These are phyloP conservation scores for Latrodectus hesperus DNA, from an alignment of 2,888 invertebrate genomes.

Conservation along the genomic window DNA sequence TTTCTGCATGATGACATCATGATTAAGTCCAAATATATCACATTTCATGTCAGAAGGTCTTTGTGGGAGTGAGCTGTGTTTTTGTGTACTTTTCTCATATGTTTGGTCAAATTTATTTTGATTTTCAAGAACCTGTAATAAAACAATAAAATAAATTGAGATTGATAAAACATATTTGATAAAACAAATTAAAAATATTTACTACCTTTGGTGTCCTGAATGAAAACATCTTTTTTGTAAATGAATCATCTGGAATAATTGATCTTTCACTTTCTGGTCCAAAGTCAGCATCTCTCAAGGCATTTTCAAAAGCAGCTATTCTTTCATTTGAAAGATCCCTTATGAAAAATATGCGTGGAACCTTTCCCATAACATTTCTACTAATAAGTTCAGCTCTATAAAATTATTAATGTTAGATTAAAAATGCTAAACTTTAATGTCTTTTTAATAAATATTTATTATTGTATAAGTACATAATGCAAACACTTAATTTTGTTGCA, in stretches of 20 bases:
- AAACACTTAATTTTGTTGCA: not conserved
- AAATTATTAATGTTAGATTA: not conserved
- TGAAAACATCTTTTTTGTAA: constrained; percentile 23
- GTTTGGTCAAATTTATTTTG: not conserved
- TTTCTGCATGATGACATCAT: constrained; percentile 41
- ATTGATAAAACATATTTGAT: not conserved
- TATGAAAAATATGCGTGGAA: constrained; percentile 46
- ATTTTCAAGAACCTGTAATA: not conserved
- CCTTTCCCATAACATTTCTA: constrained; percentile 56
- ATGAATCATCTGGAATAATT: constrained; percentile 36
- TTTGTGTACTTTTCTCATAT: not conserved
- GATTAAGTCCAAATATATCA: constrained; percentile 53
- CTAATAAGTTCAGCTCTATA: constrained; percentile 60
- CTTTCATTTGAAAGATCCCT: constrained; percentile 51
- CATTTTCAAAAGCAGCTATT: constrained; percentile 50
- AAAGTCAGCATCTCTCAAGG: constrained; percentile 29
- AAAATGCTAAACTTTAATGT: not conserved
- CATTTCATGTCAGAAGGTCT: constrained; percentile 55
- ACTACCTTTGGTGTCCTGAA: constrained; percentile 33
- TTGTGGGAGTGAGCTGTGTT: not conserved
- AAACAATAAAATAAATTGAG: not conserved
- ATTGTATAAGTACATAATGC: not conserved
- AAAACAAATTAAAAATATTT: not conserved
- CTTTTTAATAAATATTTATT: not conserved
- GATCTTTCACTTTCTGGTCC: constrained; percentile 10